These are phyloP conservation scores for Halictus ligatus DNA, from an alignment of 2,888 invertebrate species.

Conservation along the genomic window DNA sequence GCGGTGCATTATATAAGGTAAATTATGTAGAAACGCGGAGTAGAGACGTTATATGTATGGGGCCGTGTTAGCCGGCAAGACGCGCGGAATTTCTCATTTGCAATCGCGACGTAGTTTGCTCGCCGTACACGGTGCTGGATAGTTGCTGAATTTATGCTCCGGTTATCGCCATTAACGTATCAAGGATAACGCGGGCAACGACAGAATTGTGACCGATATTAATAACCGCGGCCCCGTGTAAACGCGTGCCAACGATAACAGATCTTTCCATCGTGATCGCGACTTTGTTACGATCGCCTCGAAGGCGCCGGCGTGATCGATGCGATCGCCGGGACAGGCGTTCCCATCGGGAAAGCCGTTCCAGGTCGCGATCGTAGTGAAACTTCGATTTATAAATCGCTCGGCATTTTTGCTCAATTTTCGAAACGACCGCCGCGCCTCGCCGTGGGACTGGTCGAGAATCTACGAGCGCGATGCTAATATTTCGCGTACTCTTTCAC, in stretches of 20 bases:
- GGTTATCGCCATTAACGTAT: conserved; percentile 53
- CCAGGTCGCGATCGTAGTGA: not conserved
- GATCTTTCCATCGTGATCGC: conserved; percentile 5
- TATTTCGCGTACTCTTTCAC: not conserved
- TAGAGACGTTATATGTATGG: conserved; percentile 37
- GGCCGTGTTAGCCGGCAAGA: conserved; percentile 14
- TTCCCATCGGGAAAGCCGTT: conserved; percentile 26
- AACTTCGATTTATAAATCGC: not conserved
- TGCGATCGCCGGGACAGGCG: conserved; percentile 28
- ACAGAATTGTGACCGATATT: conserved; percentile 58
- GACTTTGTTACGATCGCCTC: conserved; percentile 35
- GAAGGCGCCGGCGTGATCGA: conserved; percentile 29
- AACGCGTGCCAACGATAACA: conserved; percentile 28
- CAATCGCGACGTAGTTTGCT: conserved; percentile 40
- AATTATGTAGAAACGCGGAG: conserved; percentile 38
- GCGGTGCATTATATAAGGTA: conserved; percentile 55
- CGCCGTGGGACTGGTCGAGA: not conserved
- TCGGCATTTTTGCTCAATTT: not conserved
- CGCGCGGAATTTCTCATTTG: conserved; percentile 57
- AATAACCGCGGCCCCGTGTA: conserved; percentile 48
- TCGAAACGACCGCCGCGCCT: not conserved
- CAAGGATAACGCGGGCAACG: conserved; percentile 51
- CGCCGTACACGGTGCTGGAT: conserved; percentile 50
- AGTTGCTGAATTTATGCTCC: conserved; percentile 58
- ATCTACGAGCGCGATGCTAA: not conserved